phyloP scores from a whole-genome alignment of 2,888 invertebrate genomes.

The Drosophila planitibia region DNA sequence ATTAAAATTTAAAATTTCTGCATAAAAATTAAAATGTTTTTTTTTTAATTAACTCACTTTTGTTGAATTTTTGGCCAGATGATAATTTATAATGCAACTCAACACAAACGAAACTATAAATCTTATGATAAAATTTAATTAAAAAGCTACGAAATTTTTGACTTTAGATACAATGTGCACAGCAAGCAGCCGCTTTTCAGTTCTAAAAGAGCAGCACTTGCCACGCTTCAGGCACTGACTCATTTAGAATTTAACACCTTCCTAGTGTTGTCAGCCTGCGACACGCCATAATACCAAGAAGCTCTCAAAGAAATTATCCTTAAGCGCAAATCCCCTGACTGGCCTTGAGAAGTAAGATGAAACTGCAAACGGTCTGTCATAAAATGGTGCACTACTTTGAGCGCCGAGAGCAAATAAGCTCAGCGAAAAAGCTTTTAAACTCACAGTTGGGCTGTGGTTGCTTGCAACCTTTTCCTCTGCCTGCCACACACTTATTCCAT shows the following conservation, averaged over 20 bases:
- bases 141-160: not conserved
- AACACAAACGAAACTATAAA: not conserved
- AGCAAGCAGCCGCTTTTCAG: not conserved
- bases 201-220: not conserved
- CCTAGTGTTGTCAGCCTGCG: not conserved
- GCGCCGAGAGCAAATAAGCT: constrained; percentile 1
- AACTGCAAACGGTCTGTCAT: constrained; percentile 48
- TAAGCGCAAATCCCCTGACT: constrained; percentile 21
- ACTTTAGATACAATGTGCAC: not conserved
- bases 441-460: constrained; percentile 9
- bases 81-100: not conserved
- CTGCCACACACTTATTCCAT: constrained; percentile 47
- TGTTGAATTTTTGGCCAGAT: not conserved
- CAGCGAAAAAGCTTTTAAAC: constrained; percentile 36
- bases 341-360: constrained; percentile 31
- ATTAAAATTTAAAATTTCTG: not conserved
- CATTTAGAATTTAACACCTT: constrained; percentile 5
- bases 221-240: not conserved
- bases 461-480: constrained; percentile 33
- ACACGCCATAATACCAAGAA: constrained; percentile 8
- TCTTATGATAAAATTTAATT: not conserved
- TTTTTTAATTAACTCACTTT: not conserved
- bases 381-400: constrained; percentile 53
- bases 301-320: constrained; percentile 31
- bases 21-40: not conserved